Base-by-base conservation (phyloP, 2,888 invertebrate species). In the Tenodera sinensis region DNA sequence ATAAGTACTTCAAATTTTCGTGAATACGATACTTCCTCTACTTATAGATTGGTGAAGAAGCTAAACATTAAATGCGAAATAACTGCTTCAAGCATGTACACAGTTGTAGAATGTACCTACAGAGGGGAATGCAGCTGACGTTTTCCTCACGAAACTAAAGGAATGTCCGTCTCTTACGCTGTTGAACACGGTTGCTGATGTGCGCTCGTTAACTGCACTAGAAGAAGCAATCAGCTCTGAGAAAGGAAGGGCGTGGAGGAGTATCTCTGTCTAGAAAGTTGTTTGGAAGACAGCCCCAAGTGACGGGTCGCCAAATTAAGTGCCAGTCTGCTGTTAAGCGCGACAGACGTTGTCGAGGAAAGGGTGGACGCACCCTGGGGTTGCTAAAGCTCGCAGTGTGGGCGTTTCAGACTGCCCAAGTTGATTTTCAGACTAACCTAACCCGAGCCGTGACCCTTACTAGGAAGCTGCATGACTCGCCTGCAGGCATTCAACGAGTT, bases 291-390 rank as follows among this genome's bases (percentile, higher is more conserved):
- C 85, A 28, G 89, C 89, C 89, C 34, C 85, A 34, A 85, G 89
- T 87, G 89, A 89, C 89, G 42, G 84, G 85, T 88, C 88, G 87
- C 88, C 88, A 88, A 88, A 88, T 89, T 89, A 89, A 89, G 86
- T 86, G 89, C 89, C 89, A 85, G 85, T 86, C 85, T 82, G 14
- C 54, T 71, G 54, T 71, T 71, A 71, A 71, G 54, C 54, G 54
- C 54, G 54, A 71, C 54, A 71, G 54, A 71, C 54, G 54, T 71
- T 71, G 54, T 71, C 54, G 54, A 71, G 54, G 54, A 71, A 71
- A 71, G 54, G 54, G 54, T 71, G 54, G 54, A 71, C 54, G 54
- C 54, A 71, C 54, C 54, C 54, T 71, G 54, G 54, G 54, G 54
- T 71, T 71, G 54, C 54, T 71, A 71, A 71, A 71, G 20, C 54